Evolutionary conservation across 1,140 invertebrate species (phyloP).

Genomic region (Nixonia krombeini): DNA sequence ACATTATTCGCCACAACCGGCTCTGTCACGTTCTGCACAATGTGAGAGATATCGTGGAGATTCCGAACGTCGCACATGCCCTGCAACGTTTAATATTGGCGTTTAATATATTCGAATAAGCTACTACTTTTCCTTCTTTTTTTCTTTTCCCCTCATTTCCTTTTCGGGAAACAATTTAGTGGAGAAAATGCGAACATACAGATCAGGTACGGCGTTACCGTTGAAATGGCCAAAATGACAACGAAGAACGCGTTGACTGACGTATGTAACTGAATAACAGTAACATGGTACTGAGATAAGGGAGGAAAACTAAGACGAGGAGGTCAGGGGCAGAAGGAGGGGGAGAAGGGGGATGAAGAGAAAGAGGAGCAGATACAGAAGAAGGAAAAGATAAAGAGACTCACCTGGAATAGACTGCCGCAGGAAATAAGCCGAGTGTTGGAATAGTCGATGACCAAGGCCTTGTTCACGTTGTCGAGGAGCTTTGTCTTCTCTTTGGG

Average conservation of each 20-base stretch:
- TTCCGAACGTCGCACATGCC: conserved; percentile 92
- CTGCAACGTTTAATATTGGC: conserved; percentile 64
- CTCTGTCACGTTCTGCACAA: conserved; percentile 83
- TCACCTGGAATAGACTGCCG: conserved; percentile 84
- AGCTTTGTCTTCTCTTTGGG: conserved; percentile 79
- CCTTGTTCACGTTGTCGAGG: conserved; percentile 96
- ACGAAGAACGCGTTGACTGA: no score
- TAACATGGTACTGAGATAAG: no score
- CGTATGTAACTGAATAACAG: no score
- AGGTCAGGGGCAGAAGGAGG: no score
- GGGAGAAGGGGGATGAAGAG: not conserved
- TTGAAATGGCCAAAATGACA: no score
- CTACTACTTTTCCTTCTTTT: no score
- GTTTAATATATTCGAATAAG: not conserved
- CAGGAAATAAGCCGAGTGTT: conserved; percentile 92
- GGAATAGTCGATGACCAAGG: conserved; percentile 93
- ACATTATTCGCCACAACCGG: conserved; percentile 96
- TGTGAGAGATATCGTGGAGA: conserved; percentile 89
- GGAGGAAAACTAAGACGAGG: no score
- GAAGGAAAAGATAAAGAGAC: conserved; percentile 14
- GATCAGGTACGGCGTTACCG: no score
- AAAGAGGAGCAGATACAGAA: not conserved
- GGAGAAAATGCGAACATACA: no score
- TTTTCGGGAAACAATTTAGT: no score
- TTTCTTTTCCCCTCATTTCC: no score